Evolutionary conservation across 35 echinoderm and acorn worm genomes (phyloP).

Genomic region (Strongylocentrotus purpuratus): DNA sequence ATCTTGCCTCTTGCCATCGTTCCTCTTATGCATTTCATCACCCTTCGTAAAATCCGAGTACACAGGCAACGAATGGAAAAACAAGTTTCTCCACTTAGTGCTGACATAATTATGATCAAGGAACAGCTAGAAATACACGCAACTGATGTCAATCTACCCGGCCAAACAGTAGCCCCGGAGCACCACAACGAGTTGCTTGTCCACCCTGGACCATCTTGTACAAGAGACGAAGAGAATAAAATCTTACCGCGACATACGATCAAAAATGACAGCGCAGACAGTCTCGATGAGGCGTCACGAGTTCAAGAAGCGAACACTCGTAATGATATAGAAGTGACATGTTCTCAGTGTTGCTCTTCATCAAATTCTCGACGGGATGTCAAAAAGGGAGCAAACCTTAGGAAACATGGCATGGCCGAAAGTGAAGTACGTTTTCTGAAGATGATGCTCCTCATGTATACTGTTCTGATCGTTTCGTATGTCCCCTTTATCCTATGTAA

Average conservation of each 20-base stretch:
- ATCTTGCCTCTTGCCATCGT: neutral
- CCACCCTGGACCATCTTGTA: no score
- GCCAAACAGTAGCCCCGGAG: no score
- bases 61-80: neutral
- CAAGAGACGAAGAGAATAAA: no score
- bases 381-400: neutral
- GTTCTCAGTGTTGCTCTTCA: no score
- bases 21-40: neutral
- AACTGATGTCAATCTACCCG: no score
- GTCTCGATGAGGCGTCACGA: neutral
- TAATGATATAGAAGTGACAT: no score
- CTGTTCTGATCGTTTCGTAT: neutral
- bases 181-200: no score
- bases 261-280: neutral
- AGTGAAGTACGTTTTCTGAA: neutral
- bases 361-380: no score
- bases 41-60: neutral
- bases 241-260: neutral
- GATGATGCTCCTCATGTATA: conserved; percentile 21
- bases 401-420: neutral
- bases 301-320: neutral
- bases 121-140: no score
- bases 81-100: no score
- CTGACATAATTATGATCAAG: no score
- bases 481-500: neutral